Evolutionary conservation across 2,888 invertebrate genomes (phyloP), one percentile per base, ranked within the genome.

Genomic region (Pseudococcus longispinus): DNA sequence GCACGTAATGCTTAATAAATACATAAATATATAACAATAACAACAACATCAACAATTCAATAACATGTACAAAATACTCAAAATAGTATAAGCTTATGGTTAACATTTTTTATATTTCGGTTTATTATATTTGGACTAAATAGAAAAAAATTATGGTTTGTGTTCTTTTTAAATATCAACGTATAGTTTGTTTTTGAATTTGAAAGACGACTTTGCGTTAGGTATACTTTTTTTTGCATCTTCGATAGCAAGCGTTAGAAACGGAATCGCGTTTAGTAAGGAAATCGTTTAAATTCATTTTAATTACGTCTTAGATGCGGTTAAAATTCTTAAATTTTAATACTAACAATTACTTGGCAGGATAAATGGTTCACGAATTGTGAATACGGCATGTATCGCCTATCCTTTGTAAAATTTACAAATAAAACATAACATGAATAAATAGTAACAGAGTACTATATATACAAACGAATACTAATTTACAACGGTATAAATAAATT

Each of bases 1-100:
- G 89, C 89, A 89, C 89, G 89, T 89, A 89, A 89, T 89, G 89
- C 89, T 89, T 89, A 89, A 89, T 89, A 89, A 89, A 89, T 89
- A 87, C 87, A 84, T 87, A 86, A 80, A 86, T 86, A 86, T 77
- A 86, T 86, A 86, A 86, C 86, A 86, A 86, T 86, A 86, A 86
- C 86, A 86, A 86, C 86, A 86, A 86, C 86, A 86, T 86, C 80
- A 86, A 86, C 86, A 86, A 86, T 86, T 86, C 77, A 86, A 86
- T 86, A 86, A 86, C 86, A 86, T 86, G 55, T 86, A 86, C 86
- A 86, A 86, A 86, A 86, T 86, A 86, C 55, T 77, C 86, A 86
- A 80, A 70, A 86, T 51, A 80, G 86, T 32, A 86, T 86, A 86
- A 86, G 86, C 86, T 86, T 86, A 86, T 77, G 80, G 86, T 86